Evolutionary conservation across 2,797 vertebrate species (phyloP), one percentile per base, ranked within the genome.

Genomic region (Gymnoscopelus braueri): DNA sequence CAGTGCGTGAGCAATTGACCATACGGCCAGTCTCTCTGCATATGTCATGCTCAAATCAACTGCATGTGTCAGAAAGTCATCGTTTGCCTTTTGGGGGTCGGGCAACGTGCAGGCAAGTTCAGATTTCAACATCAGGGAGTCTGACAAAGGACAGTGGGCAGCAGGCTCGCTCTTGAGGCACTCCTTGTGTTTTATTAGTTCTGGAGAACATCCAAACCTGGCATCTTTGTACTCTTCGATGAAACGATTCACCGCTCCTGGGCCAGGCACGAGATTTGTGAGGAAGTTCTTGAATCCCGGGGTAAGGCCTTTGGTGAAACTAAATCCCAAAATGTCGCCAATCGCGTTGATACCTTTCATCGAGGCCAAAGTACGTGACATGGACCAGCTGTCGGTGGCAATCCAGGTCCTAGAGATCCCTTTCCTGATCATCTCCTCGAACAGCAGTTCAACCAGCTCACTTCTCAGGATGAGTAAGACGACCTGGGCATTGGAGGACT

Each of bases 301-400:
- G 24, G 66, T 83, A 23, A 60, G 35, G 49, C 83, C 86, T 55
- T 77, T 83, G 61, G 84, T 85, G 70, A 90, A 90, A 39, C 60
- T 81, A 32, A 85, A 77, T 1, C 88, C 88, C 58, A 91, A 75
- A 32, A 91, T 80, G 50, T 83, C 73, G 4, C 89, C 88, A 5
- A 90, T 57, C 11, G 23, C 53, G 44, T 88, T 71, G 70, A 91
- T 89, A 39, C 75, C 78, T 2, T 68, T 63, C 78, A 90, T 82
- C 29, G 5, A 35, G 60, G 84, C 72, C n/a, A 90, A 39, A 26
- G 71, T 47, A 13, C 23, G 44, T 4, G 84, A 80, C 53, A 75
- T 54, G 11, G 89, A 87, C 88, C 88, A 91, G 59, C 69, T 64
- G 58, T 91, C 88, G 48, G 71, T 89, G 57, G 83, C 81, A 24